A percentile compares a stretch with the other conserved stretches of the same genome.
phyloP scores from a whole-genome alignment of 2,797 vertebrate species.

The Oreochromis mossambicus region DNA sequence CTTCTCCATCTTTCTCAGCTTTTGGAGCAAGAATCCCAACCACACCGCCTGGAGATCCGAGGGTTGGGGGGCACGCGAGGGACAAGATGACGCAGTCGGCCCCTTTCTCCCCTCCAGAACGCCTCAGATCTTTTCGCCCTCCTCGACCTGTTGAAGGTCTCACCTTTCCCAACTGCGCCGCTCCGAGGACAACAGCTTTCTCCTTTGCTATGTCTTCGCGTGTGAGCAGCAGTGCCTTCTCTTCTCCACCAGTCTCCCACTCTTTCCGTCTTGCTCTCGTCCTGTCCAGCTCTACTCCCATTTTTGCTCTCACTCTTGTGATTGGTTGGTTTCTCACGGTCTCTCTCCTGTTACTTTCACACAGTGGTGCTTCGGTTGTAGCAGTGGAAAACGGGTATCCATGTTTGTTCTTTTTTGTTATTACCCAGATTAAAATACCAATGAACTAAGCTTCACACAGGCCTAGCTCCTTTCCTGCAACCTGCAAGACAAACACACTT shows the following conservation, averaged over 20 bases:
- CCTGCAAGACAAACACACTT: slow-evolving; percentile 64
- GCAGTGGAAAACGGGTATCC: slow-evolving; percentile 99
- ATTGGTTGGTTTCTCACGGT: slow-evolving; percentile 82
- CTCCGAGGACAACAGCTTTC: slow-evolving; percentile 70
- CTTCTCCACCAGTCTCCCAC: slow-evolving; percentile 41
- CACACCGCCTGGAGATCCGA: slow-evolving; percentile 36
- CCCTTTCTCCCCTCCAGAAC: slow-evolving; percentile 5
- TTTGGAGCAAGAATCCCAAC: slow-evolving; percentile 70
- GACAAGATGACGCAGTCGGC: slow-evolving; percentile 44
- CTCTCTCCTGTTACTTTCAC: slow-evolving; percentile 95
- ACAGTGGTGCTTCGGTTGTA: slow-evolving; percentile 99
- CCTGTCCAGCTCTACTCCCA: slow-evolving; percentile 61
- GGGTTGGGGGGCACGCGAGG: slow-evolving; percentile 25
- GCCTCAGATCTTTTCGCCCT: slow-evolving; percentile 10
- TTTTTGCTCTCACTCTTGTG: slow-evolving; percentile 71
- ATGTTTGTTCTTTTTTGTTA: slow-evolving; percentile 95
- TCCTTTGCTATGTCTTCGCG: slow-evolving; percentile 73
- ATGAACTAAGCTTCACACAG: slow-evolving; percentile 93
- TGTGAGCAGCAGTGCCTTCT: slow-evolving; percentile 75
- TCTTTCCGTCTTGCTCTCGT: slow-evolving; percentile 35
- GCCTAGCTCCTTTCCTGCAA: slow-evolving; percentile 91
- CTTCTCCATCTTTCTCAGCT: slow-evolving; percentile 59
- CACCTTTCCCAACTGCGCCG: slow-evolving; percentile 56
- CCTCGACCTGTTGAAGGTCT: slow-evolving; percentile 41
- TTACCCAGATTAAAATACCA: slow-evolving; percentile 99